phyloP scores from a whole-genome alignment of 2,113 vertebrate species.

The Colinus virginianus region DNA sequence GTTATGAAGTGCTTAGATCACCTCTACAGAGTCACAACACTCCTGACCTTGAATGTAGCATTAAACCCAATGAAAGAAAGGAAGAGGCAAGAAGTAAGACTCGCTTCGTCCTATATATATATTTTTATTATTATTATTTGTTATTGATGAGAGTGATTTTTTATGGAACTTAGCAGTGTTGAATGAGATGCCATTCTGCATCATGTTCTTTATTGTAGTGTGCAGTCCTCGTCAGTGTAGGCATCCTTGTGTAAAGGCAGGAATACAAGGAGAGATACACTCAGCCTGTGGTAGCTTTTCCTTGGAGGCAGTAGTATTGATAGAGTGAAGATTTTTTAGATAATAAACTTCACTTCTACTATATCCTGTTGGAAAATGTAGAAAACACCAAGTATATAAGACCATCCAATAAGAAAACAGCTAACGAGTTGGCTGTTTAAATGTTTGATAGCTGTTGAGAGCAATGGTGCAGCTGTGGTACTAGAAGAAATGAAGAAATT shows the following conservation, averaged over 20 bases:
- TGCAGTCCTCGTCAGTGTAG: not conserved
- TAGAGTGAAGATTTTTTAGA: not conserved
- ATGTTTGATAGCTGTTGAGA: slow-evolving; percentile 28
- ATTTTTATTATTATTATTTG: not conserved
- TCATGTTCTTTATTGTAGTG: not conserved
- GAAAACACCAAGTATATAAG: not conserved
- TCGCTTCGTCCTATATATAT: not conserved
- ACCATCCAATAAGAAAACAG: not conserved
- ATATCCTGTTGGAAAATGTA: not conserved
- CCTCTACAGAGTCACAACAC: not conserved
- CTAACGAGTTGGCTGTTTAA: slow-evolving; percentile 13
- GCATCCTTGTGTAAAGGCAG: not conserved
- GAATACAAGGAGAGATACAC: not conserved
- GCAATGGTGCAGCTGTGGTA: slow-evolving; percentile 52
- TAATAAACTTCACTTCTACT: not conserved
- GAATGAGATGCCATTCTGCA: not conserved
- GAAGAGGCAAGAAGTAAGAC: slow-evolving; percentile 51
- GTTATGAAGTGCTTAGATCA: slow-evolving; percentile 9
- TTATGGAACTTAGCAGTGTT: not conserved
- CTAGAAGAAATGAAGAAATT: slow-evolving; percentile 44
- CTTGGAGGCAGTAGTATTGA: not conserved
- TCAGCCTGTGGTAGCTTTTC: not conserved
- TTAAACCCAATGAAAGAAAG: slow-evolving; percentile 31
- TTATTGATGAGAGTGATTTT: not conserved
- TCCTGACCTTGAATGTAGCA: slow-evolving; percentile 42